Conservation (phyloP, 2,797 vertebrate species). For the Rallus crepitans region DNA sequence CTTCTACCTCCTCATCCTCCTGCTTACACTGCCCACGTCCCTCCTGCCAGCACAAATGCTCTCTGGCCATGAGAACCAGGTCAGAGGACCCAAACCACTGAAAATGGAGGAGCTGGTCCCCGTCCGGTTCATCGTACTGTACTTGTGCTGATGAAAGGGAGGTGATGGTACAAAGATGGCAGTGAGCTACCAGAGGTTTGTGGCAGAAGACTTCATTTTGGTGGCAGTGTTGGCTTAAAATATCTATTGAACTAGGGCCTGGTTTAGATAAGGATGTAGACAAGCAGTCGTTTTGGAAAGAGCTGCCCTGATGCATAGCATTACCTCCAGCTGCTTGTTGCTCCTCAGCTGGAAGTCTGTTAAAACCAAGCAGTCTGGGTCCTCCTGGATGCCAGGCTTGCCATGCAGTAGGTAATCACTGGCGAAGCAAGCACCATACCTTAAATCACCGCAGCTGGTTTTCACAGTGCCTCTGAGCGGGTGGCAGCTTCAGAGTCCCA, state of each 20-base stretch:
- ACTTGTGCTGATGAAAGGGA: not conserved
- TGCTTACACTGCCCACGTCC: not conserved
- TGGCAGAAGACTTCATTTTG: not conserved
- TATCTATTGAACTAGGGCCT: not conserved
- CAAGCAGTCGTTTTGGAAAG: not conserved
- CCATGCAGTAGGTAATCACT: not conserved
- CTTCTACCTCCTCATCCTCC: not conserved
- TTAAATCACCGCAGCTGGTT: not conserved
- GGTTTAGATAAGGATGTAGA: not conserved
- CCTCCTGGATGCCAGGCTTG: not conserved
- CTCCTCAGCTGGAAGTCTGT: not conserved
- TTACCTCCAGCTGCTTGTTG: not conserved
- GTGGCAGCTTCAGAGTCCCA: not conserved
- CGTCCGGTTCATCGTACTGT: accelerated
- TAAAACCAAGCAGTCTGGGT: not conserved
- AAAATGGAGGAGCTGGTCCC: not conserved
- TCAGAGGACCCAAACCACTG: not conserved
- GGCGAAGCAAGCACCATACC: not conserved
- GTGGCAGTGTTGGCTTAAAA: not conserved
- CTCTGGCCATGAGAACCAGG: not conserved
- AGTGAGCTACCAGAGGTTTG: not conserved
- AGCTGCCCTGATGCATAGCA: not conserved
- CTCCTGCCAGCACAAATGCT: not conserved
- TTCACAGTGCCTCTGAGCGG: not conserved
- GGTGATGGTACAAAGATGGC: not conserved